Evolutionary conservation across 2,888 invertebrate genomes (phyloP).

Genomic region (Cybosia mesomella): DNA sequence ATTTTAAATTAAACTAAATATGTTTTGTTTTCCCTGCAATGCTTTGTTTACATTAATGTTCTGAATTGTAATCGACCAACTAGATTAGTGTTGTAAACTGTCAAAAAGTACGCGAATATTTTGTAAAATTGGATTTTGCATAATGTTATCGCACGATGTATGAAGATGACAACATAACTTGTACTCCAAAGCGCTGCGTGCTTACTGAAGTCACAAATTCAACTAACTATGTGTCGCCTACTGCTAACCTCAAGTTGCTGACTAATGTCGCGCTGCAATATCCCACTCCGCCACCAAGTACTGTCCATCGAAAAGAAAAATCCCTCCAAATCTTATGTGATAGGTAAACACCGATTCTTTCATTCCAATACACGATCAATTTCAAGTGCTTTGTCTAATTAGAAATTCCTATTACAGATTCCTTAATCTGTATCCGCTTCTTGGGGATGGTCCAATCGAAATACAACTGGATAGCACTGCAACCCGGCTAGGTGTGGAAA

Average conservation of each 20-base stretch:
- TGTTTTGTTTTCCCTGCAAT: conserved; percentile 25
- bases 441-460: conserved; percentile 81
- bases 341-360: conserved; percentile 73
- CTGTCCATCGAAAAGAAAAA: conserved; percentile 86
- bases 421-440: conserved; percentile 85
- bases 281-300: conserved; percentile 83
- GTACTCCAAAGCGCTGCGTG: conserved; percentile 85
- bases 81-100: conserved; percentile 68
- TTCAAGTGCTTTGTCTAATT: conserved; percentile 12
- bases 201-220: conserved; percentile 87
- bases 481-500: conserved; percentile 88
- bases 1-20: conserved; percentile 24
- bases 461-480: conserved; percentile 90
- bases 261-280: conserved; percentile 88
- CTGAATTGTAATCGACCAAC: conserved; percentile 65
- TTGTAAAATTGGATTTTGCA: conserved; percentile 74
- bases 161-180: conserved; percentile 84
- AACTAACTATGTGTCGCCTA: conserved; percentile 87
- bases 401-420: conserved; percentile 74
- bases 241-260: conserved; percentile 89
- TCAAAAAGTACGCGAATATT: conserved; percentile 83
- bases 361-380: neutral
- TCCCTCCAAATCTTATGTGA: conserved; percentile 88
- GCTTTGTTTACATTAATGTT: conserved; percentile 30
- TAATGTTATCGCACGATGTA: conserved; percentile 85